Percentiles rank a stretch among this genome's conserved stretches.
phyloP scores from a whole-genome alignment of 1,140 invertebrate species.

The Pygmarrhopalites habei region DNA sequence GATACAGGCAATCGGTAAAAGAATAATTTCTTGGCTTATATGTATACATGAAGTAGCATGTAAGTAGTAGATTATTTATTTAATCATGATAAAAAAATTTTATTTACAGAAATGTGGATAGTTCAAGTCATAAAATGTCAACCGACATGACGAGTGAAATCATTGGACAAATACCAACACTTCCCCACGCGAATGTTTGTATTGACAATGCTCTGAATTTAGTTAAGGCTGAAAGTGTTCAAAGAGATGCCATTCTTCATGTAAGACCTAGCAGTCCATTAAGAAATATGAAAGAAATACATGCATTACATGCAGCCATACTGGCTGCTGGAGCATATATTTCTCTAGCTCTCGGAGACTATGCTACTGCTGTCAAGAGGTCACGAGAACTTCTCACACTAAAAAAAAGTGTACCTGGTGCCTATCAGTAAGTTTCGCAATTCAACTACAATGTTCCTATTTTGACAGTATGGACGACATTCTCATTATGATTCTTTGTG shows the following conservation, averaged over 20 bases:
- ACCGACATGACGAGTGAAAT: slow-evolving; percentile 44
- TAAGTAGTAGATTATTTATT: no score
- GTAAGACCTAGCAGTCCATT: slow-evolving; percentile 26
- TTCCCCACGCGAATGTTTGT: slow-evolving; percentile 83
- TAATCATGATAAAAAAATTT: no score
- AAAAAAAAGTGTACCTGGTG: slow-evolving; percentile 16
- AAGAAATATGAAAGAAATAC: slow-evolving; percentile 22
- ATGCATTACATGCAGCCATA: slow-evolving; percentile 29
- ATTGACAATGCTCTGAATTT: slow-evolving; percentile 73
- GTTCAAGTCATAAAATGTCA: slow-evolving; percentile 16
- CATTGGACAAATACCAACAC: slow-evolving; percentile 57
- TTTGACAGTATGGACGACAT: no score
- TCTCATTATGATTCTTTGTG: no score
- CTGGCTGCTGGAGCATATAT: slow-evolving; percentile 29
- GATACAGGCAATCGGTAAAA: no score
- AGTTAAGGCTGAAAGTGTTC: slow-evolving; percentile 40
- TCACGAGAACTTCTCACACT: slow-evolving; percentile 18
- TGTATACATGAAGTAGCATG: no score
- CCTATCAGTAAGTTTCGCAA: slow-evolving; percentile 21
- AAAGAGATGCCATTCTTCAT: neutral
- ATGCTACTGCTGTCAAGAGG: slow-evolving; percentile 13
- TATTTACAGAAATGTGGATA: no score
- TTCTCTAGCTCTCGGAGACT: slow-evolving; percentile 22
- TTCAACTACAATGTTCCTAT: no score
- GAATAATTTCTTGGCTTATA: no score